Evolutionary conservation across 2,797 vertebrate genomes (phyloP).

Genomic region (Pangasius mekongensis): DNA sequence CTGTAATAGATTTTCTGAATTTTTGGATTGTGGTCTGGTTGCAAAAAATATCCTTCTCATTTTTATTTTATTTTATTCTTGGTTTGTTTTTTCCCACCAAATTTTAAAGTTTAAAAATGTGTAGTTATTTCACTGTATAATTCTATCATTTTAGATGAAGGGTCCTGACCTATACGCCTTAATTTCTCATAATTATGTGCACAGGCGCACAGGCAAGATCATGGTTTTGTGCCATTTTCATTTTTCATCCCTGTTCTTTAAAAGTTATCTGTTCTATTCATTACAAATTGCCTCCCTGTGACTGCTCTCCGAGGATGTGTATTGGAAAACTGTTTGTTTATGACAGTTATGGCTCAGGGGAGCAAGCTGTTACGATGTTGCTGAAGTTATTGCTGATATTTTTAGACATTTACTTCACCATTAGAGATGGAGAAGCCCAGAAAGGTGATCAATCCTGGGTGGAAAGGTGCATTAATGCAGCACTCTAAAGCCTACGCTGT

Average conservation of each 20-base stretch:
- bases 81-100: not conserved
- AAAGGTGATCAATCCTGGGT: not conserved
- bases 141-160: not conserved
- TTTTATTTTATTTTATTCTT: not conserved
- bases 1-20: not conserved
- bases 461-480: not conserved
- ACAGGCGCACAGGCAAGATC: not conserved
- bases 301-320: not conserved
- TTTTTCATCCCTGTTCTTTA: not conserved
- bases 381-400: conserved; percentile 12
- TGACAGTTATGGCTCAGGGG: not conserved
- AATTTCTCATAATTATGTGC: not conserved
- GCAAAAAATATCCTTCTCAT: not conserved
- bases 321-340: not conserved
- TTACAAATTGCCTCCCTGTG: not conserved
- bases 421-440: not conserved
- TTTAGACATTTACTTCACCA: conserved; percentile 3
- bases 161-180: not conserved
- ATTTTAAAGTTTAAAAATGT: not conserved
- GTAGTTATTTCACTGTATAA: not conserved
- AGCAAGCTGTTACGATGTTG: not conserved
- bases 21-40: not conserved
- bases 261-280: not conserved
- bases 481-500: not conserved
- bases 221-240: not conserved